Conservation (phyloP, 2,888 invertebrate genomes). For the Timandra comae region DNA sequence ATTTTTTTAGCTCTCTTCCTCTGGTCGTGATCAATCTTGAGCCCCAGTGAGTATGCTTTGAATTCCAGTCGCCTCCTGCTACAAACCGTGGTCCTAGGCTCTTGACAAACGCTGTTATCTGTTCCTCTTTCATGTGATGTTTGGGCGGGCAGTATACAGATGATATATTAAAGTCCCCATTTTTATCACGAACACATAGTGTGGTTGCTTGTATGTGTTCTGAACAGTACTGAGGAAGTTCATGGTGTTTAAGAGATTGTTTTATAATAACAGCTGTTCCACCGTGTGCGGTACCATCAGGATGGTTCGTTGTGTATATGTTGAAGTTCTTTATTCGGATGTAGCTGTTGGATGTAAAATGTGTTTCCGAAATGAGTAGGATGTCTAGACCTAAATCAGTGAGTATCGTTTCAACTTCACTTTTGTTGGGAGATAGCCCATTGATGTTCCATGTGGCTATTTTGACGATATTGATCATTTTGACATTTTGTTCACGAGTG, state of each 20-base stretch:
- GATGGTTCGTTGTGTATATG: neutral
- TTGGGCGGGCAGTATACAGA: slow-evolving; percentile 8
- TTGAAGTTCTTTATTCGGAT: neutral
- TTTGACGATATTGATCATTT: neutral
- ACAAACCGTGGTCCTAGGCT: neutral
- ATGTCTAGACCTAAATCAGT: too few species aligned
- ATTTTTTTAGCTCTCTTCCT: too few species aligned
- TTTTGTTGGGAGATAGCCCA: neutral
- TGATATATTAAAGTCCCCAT: slow-evolving; percentile 1
- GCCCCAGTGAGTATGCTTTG: slow-evolving; percentile 16
- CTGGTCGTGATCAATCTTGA: slow-evolving; percentile 4
- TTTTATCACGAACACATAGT: slow-evolving; percentile 2
- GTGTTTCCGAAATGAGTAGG: neutral
- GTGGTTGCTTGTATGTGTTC: slow-evolving; percentile 9
- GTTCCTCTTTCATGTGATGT: slow-evolving; percentile 1
- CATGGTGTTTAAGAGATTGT: slow-evolving; percentile 2
- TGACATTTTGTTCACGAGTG: too few species aligned
- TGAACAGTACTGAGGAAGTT: slow-evolving; percentile 2
- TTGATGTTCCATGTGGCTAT: neutral
- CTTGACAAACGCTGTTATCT: neutral
- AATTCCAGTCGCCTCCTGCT: slow-evolving; percentile 15
- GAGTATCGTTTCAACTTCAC: too few species aligned
- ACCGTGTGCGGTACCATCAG: slow-evolving; percentile 1
- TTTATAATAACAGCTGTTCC: slow-evolving; percentile 2
- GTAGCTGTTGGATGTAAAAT: neutral